phyloP scores from a whole-genome alignment of 2,113 vertebrate genomes.

The Columba janthina region DNA sequence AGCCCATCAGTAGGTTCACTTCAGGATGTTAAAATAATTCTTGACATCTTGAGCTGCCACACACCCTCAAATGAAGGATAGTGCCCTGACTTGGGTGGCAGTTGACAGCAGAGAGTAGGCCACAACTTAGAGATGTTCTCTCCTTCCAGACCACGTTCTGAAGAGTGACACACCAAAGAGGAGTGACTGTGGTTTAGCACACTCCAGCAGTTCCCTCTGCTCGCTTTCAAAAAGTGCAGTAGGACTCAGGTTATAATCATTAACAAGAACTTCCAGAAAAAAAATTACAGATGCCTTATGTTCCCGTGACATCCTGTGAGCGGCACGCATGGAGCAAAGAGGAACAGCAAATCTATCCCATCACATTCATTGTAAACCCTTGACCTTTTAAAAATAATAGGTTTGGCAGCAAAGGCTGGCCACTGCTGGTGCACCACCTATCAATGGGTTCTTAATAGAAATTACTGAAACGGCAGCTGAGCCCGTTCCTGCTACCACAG shows the following conservation, averaged over 20 bases:
- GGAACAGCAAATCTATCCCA: background rate
- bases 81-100: background rate
- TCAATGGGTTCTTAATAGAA: constrained; percentile 45
- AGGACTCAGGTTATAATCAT: background rate
- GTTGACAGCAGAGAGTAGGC: rapidly evolving
- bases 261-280: background rate
- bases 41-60: background rate
- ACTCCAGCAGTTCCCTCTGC: background rate
- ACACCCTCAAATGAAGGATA: background rate
- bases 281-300: background rate
- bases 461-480: constrained; percentile 11
- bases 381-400: background rate
- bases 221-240: background rate
- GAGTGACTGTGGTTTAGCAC: background rate
- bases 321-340: background rate
- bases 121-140: background rate
- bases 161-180: background rate
- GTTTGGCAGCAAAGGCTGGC: constrained; percentile 20
- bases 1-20: background rate
- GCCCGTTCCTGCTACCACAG: background rate
- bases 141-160: background rate
- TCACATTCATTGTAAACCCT: background rate
- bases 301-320: background rate
- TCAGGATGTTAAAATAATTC: background rate
- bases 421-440: background rate